Evolutionary conservation across 2,797 vertebrate species (phyloP).

Genomic region (Chloroceryle inda): DNA sequence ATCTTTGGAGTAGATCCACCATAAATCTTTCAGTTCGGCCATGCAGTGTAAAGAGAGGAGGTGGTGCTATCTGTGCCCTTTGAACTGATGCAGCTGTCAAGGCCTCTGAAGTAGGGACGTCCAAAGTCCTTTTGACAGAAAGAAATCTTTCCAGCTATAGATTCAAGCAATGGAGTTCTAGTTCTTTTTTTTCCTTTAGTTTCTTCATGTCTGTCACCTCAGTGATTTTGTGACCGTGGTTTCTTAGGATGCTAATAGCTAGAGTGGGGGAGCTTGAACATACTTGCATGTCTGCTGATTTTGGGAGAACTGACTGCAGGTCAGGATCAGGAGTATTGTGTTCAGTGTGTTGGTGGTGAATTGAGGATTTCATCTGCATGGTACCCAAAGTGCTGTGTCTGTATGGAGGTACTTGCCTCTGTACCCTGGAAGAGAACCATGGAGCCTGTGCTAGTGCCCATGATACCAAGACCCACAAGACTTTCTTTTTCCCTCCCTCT

Average conservation of each 20-base stretch:
- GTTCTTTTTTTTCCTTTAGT: not conserved
- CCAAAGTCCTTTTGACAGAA: not conserved
- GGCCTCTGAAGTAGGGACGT: not conserved
- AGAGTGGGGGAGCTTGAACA: not conserved
- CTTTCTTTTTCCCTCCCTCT: not conserved
- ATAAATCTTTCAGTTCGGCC: not conserved
- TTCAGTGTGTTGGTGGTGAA: fast-evolving
- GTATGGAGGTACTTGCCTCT: not conserved
- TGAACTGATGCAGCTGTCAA: conserved; percentile 24
- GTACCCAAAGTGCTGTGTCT: not conserved
- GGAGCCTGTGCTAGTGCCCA: not conserved
- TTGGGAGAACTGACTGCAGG: not conserved
- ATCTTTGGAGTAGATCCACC: conserved; percentile 58
- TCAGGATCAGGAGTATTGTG: not conserved
- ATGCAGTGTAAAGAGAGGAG: not conserved
- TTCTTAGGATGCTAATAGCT: not conserved
- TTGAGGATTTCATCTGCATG: not conserved
- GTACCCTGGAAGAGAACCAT: fast-evolving
- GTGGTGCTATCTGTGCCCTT: not conserved
- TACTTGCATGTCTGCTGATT: not conserved
- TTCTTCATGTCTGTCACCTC: not conserved
- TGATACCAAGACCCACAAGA: fast-evolving
- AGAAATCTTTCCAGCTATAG: not conserved
- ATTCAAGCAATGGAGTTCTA: not conserved
- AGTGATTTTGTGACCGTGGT: not conserved